phyloP scores from a whole-genome alignment of 2,113 vertebrate species.

The Seriola aureovittata region DNA sequence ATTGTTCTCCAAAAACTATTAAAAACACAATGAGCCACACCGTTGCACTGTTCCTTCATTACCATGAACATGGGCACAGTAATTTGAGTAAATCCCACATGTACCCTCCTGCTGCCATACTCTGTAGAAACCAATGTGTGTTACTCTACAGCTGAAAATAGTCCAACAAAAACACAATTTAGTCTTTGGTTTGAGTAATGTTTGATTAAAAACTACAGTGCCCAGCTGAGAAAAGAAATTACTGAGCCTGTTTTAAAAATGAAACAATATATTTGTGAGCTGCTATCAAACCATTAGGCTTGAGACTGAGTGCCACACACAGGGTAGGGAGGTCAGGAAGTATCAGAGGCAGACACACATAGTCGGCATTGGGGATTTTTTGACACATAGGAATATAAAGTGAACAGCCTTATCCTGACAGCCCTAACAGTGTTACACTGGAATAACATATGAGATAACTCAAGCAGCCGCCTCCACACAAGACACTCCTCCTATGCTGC shows the following conservation, averaged over 20 bases:
- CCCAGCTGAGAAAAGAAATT: neutral
- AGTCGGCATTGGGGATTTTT: neutral
- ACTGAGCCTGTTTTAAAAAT: neutral
- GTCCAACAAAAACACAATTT: neutral
- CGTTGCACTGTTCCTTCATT: neutral
- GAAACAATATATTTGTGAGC: too few species aligned
- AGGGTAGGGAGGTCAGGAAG: too few species aligned
- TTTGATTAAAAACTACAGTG: neutral
- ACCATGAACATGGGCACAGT: neutral
- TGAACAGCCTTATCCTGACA: too few species aligned
- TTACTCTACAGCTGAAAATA: neutral
- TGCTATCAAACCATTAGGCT: too few species aligned
- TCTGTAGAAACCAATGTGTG: neutral
- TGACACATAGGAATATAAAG: too few species aligned
- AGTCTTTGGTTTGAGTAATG: neutral
- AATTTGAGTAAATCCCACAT: neutral
- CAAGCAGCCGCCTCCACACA: neutral
- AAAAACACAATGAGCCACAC: neutral
- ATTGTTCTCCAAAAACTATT: neutral
- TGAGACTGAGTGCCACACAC: too few species aligned
- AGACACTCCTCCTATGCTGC: conserved; percentile 13
- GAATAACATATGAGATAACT: neutral
- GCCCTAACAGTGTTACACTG: neutral
- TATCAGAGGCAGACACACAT: neutral
- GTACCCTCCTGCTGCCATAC: neutral